Conservation (phyloP, 2,113 vertebrate genomes). For the Tupaia chinensis region DNA sequence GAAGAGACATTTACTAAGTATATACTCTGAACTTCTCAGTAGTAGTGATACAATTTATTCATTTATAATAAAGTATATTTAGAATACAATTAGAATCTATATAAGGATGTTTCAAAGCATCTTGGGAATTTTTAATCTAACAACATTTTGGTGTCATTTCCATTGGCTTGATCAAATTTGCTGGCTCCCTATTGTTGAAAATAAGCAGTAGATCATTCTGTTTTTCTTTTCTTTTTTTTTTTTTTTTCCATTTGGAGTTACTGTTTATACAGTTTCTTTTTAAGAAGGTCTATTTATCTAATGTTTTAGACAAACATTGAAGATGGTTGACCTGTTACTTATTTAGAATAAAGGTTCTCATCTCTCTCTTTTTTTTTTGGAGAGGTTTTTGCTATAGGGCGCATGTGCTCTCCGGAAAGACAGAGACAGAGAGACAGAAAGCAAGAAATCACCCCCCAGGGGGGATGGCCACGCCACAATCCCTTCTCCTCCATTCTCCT, state of each 20-base stretch:
- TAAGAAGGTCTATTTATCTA: not conserved
- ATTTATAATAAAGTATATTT: not conserved
- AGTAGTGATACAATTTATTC: not conserved
- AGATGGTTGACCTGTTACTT: not conserved
- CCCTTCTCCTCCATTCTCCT: too few species aligned
- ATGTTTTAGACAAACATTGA: not conserved
- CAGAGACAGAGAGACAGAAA: too few species aligned
- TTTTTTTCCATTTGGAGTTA: conserved; percentile 25
- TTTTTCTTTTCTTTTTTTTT: conserved; percentile 25
- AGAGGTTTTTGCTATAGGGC: too few species aligned
- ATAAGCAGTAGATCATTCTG: not conserved
- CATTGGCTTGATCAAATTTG: not conserved
- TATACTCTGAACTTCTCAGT: not conserved
- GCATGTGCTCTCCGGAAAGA: too few species aligned
- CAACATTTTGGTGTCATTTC: not conserved
- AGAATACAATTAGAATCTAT: not conserved
- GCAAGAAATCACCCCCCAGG: too few species aligned
- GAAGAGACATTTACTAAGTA: not conserved
- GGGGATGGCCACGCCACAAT: too few species aligned
- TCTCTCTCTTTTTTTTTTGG: not conserved
- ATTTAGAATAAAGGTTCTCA: not conserved
- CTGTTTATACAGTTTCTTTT: not conserved
- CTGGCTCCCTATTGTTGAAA: not conserved
- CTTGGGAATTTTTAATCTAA: not conserved
- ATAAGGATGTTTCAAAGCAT: not conserved